Evolutionary conservation across 2,113 vertebrate genomes (phyloP).

Genomic region (Platysternon megacephalum): DNA sequence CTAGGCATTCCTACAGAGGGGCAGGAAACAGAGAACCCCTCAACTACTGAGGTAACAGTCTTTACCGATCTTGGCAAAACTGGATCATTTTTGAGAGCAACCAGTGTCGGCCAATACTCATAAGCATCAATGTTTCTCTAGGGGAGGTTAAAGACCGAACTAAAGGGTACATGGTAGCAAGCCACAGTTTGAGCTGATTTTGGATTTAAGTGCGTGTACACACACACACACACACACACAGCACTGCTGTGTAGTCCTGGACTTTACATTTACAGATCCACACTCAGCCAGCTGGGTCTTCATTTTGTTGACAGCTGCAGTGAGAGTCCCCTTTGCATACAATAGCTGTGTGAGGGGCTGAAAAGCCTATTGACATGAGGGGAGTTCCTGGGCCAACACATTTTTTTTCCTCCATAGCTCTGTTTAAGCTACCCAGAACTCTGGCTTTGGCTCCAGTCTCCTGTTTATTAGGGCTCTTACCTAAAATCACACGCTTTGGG

Average conservation of each 20-base stretch:
- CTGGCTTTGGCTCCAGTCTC: background rate
- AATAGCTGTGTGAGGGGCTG: rapidly evolving
- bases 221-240: no score
- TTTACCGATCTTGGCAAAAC: background rate
- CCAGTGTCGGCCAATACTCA: background rate
- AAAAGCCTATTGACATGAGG: background rate
- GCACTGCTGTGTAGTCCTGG: background rate
- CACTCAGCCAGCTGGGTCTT: background rate
- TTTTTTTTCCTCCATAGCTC: background rate
- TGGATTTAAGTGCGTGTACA: background rate
- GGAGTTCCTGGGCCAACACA: background rate
- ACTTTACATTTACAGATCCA: background rate
- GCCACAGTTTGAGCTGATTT: background rate
- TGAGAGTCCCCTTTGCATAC: background rate
- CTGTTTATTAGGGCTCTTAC: background rate
- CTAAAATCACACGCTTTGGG: background rate
- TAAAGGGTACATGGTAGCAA: background rate
- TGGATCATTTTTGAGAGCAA: background rate
- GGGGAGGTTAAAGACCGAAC: background rate
- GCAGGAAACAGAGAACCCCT: background rate
- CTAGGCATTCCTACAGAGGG: background rate
- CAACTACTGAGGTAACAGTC: background rate
- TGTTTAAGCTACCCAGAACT: background rate
- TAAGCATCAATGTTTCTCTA: background rate
- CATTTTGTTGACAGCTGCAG: conserved; percentile 10